These are phyloP conservation scores for Eupithecia exiguata DNA, from an alignment of 2,888 invertebrate genomes.

Conservation along the genomic window DNA sequence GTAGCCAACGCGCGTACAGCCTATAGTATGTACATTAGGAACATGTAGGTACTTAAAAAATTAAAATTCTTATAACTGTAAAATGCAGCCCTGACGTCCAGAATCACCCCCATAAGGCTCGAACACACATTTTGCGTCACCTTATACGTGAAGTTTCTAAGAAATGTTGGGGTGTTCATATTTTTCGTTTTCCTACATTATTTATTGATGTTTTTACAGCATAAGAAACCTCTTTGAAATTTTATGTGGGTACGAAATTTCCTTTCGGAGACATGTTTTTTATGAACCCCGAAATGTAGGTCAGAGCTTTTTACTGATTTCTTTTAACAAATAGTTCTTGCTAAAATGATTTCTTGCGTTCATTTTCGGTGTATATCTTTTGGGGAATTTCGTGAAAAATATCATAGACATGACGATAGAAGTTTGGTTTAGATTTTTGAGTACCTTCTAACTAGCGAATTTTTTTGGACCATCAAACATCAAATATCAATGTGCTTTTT, in stretches of 20 bases:
- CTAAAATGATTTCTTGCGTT: too few species aligned
- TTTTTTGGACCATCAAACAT: too few species aligned
- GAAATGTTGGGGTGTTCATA: not conserved
- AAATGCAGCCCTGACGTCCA: not conserved
- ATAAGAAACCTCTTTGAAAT: constrained; percentile 9
- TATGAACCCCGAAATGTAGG: constrained; percentile 2
- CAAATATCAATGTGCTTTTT: too few species aligned
- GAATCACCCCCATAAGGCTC: not conserved
- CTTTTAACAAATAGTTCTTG: not conserved
- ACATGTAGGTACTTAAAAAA: too few species aligned
- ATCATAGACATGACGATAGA: too few species aligned
- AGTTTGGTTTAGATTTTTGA: too few species aligned
- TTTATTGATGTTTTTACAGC: not conserved
- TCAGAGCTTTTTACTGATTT: not conserved
- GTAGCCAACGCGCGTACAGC: too few species aligned
- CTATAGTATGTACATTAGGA: too few species aligned
- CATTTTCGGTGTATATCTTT: not conserved
- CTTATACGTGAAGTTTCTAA: not conserved
- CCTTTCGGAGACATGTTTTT: constrained; percentile 22
- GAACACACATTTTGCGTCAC: not conserved
- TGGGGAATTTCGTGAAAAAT: too few species aligned
- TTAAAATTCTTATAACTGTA: too few species aligned
- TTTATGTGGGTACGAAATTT: constrained; percentile 25
- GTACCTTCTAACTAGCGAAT: too few species aligned
- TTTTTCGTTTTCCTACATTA: not conserved